Evolutionary conservation across 2,797 vertebrate species (phyloP).

Genomic region (Taenioides sp.): DNA sequence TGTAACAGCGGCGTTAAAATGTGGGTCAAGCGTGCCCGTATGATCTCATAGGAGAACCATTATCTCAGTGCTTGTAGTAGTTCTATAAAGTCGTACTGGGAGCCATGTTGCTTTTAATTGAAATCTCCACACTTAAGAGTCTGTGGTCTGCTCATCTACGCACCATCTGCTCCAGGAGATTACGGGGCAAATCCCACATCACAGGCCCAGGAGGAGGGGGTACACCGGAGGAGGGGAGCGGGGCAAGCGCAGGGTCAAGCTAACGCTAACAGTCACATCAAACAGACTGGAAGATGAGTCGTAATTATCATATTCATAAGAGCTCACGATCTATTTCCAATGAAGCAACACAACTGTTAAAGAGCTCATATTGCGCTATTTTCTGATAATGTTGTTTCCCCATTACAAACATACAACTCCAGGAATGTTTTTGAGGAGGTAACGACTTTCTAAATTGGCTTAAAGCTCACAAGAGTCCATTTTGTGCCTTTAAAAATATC

Average conservation of each 20-base stretch:
- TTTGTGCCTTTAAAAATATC: too few species aligned
- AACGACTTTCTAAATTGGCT: too few species aligned
- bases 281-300: neutral
- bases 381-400: too few species aligned
- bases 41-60: neutral
- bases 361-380: too few species aligned
- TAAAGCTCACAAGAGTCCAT: too few species aligned
- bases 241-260: neutral
- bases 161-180: slow-evolving; percentile 34
- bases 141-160: slow-evolving; percentile 24
- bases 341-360: too few species aligned
- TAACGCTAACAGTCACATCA: neutral
- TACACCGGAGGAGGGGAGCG: slow-evolving; percentile 14
- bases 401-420: too few species aligned
- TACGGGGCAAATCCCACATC: slow-evolving; percentile 24
- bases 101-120: slow-evolving; percentile 19
- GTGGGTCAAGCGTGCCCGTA: neutral
- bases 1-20: neutral
- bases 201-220: neutral
- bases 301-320: neutral
- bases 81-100: slow-evolving; percentile 7
- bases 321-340: neutral
- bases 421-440: too few species aligned
- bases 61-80: neutral
- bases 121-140: slow-evolving; percentile 22